Percentiles rank a stretch among this genome's conserved stretches.
Evolutionary conservation across 2,888 invertebrate genomes (phyloP).

Genomic region (Sphaerolaimus hirsutus): DNA sequence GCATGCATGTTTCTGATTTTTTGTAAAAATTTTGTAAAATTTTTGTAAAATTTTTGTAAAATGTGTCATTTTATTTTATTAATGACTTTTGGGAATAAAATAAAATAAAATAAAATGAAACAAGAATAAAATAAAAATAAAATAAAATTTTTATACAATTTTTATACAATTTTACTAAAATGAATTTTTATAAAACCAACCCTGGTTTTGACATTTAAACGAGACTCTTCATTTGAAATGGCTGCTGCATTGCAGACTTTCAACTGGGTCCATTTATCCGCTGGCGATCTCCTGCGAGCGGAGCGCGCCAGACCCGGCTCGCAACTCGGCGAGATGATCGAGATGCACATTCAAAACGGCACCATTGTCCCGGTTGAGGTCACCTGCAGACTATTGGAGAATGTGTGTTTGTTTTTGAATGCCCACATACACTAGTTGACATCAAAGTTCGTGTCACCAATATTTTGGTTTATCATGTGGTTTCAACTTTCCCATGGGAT

Average conservation of each 20-base stretch:
- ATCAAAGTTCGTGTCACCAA: no score
- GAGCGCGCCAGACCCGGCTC: constrained; percentile 64
- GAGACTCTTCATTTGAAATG: no score
- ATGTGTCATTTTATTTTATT: neutral
- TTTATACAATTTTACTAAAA: no score
- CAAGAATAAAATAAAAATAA: neutral
- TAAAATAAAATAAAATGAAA: neutral
- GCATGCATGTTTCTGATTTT: no score
- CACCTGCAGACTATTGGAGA: constrained; percentile 75
- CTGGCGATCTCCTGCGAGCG: constrained; percentile 66
- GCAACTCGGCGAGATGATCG: constrained; percentile 50
- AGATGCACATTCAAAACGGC: constrained; percentile 67
- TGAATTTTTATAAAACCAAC: no score
- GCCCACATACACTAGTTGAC: no score
- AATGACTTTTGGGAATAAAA: neutral
- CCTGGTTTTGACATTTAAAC: no score
- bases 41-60: no score
- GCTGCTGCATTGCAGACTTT: constrained; percentile 28
- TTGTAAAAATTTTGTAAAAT: no score
- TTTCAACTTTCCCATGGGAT: no score
- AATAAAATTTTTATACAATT: no score
- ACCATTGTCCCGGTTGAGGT: constrained; percentile 92
- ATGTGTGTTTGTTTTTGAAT: constrained; percentile 41
- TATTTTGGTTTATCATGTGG: no score
- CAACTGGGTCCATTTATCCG: constrained; percentile 35